Evolutionary conservation across 2,797 vertebrate species (phyloP).

Genomic region (Yasuhikotakia modesta): DNA sequence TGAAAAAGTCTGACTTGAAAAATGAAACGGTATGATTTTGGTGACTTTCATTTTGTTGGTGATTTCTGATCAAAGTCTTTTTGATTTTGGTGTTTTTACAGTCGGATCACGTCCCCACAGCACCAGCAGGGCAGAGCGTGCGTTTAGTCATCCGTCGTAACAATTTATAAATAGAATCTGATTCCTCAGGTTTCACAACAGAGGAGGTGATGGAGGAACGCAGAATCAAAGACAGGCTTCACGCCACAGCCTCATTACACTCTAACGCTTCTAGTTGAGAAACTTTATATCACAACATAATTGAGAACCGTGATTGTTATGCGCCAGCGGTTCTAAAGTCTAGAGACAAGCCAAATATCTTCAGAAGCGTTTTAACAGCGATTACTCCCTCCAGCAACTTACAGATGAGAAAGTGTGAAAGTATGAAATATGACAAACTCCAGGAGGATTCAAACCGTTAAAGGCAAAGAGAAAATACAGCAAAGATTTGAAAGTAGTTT

Average conservation of each 20-base stretch:
- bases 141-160: background rate
- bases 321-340: conserved; percentile 66
- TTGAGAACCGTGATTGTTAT: conserved; percentile 57
- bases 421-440: conserved; percentile 58
- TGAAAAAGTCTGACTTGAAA: background rate
- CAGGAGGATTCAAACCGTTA: conserved; percentile 63
- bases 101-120: conserved; percentile 2
- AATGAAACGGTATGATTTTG: background rate
- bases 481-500: conserved; percentile 61
- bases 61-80: no score
- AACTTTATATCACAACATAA: conserved; percentile 24
- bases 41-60: background rate
- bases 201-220: conserved; percentile 23
- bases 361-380: conserved; percentile 65
- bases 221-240: conserved; percentile 17
- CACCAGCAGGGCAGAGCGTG: background rate
- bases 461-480: conserved; percentile 58
- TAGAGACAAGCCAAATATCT: conserved; percentile 66
- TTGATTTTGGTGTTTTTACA: conserved; percentile 4
- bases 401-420: conserved; percentile 62
- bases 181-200: conserved; percentile 11
- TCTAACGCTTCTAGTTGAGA: conserved; percentile 28
- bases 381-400: conserved; percentile 58
- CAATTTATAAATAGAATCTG: conserved; percentile 28
- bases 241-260: conserved; percentile 31